These are phyloP conservation scores for Equus quagga DNA, from an alignment of 2,113 vertebrate species.

Conservation along the genomic window DNA sequence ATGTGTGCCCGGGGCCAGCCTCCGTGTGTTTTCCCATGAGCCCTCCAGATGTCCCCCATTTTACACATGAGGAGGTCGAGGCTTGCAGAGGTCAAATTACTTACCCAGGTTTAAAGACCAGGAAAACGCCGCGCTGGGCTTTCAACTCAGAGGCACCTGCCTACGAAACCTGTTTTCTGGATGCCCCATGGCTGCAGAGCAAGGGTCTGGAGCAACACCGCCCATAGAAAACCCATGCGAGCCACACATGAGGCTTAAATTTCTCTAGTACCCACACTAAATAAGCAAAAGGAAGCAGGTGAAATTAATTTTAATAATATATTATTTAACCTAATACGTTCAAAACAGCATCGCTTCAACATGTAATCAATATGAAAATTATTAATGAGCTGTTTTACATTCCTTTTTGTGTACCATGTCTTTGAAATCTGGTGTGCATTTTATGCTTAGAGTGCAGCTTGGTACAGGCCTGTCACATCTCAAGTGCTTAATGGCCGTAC, in stretches of 20 bases:
- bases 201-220: fast-evolving
- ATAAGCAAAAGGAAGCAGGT: background rate
- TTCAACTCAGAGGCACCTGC: background rate
- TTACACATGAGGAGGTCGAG: background rate
- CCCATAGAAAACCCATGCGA: fast-evolving
- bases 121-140: background rate
- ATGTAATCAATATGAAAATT: background rate
- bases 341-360: background rate
- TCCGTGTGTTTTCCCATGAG: background rate
- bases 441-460: background rate
- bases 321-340: background rate
- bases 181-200: fast-evolving
- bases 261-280: background rate
- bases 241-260: fast-evolving
- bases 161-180: background rate
- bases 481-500: background rate
- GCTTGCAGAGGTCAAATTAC: background rate
- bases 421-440: background rate
- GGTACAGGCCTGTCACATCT: fast-evolving
- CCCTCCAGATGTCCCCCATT: background rate
- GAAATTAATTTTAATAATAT: background rate
- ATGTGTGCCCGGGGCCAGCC: fast-evolving
- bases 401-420: fast-evolving
- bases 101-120: background rate
- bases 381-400: fast-evolving